Evolutionary conservation across 1,140 invertebrate species (phyloP).

Genomic region (Neodiprion virginianus): DNA sequence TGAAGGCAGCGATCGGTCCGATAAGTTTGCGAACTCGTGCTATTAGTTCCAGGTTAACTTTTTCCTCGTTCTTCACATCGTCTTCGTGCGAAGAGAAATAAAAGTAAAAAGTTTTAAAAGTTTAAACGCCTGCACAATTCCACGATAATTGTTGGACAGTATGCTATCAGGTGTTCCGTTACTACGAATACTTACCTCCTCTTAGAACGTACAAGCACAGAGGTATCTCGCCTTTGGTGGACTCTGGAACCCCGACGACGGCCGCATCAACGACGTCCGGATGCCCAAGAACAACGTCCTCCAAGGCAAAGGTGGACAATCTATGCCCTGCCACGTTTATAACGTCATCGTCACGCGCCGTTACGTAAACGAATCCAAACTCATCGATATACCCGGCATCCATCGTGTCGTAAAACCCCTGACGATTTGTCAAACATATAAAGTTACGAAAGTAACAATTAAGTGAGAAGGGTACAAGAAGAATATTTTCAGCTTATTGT

Average conservation of each 20-base stretch:
- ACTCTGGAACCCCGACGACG: constrained; percentile 88
- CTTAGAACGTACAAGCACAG: constrained; percentile 84
- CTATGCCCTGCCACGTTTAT: constrained; percentile 95
- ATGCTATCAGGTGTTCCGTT: background rate
- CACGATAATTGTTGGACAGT: constrained; percentile 5
- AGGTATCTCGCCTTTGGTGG: constrained; percentile 88
- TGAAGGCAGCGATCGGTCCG: constrained; percentile 89
- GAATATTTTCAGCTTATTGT: constrained; percentile 1
- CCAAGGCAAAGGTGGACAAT: constrained; percentile 85
- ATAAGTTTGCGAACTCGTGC: constrained; percentile 78
- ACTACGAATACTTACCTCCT: constrained; percentile 37
- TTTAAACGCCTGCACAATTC: constrained; percentile 12
- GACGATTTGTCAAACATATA: constrained; percentile 11
- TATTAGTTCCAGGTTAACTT: constrained; percentile 73
- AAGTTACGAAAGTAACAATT: constrained; percentile 17
- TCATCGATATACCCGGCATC: constrained; percentile 88
- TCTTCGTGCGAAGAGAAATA: constrained; percentile 48
- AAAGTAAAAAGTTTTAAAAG: constrained; percentile 19
- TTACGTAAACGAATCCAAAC: constrained; percentile 86
- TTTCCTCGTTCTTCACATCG: constrained; percentile 63
- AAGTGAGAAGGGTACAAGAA: background rate
- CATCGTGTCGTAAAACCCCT: constrained; percentile 97
- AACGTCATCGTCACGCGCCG: constrained; percentile 92
- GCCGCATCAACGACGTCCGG: constrained; percentile 82
- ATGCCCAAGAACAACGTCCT: constrained; percentile 87